Evolutionary conservation across 2,113 vertebrate genomes (phyloP).

Genomic region (Calidris pugnax): DNA sequence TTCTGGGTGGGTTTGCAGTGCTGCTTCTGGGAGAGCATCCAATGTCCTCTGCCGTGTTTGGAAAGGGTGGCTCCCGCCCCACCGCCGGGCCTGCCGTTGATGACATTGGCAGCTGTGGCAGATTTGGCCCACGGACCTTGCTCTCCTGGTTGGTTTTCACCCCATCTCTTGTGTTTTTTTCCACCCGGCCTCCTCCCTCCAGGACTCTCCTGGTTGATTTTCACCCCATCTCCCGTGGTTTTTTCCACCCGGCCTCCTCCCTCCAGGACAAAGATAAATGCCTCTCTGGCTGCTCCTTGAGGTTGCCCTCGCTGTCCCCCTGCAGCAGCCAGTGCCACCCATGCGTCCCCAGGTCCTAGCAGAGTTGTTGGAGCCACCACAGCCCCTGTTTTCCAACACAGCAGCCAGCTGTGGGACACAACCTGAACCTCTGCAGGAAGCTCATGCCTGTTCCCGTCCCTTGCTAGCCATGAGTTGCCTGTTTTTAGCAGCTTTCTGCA

Average conservation of each 20-base stretch:
- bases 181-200: not conserved
- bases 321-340: not conserved
- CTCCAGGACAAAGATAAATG: not conserved
- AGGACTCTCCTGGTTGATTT: too few species aligned
- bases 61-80: constrained; percentile 57
- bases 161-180: not conserved
- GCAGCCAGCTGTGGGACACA: not conserved
- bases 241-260: not conserved
- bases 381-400: rapidly evolving
- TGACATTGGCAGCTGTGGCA: constrained; percentile 53
- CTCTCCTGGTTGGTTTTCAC: not conserved
- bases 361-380: not conserved
- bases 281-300: not conserved
- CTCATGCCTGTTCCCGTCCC: not conserved
- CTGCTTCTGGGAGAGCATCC: constrained; percentile 56
- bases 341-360: rapidly evolving
- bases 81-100: not conserved
- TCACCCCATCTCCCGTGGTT: not conserved
- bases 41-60: constrained; percentile 13
- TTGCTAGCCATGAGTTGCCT: rapidly evolving
- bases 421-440: not conserved
- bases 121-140: not conserved
- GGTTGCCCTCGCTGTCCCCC: not conserved
- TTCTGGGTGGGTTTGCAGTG: constrained; percentile 45
- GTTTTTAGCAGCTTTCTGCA: not conserved